These are phyloP conservation scores for Amiota minor DNA, from an alignment of 2,888 invertebrate genomes.

Conservation along the genomic window DNA sequence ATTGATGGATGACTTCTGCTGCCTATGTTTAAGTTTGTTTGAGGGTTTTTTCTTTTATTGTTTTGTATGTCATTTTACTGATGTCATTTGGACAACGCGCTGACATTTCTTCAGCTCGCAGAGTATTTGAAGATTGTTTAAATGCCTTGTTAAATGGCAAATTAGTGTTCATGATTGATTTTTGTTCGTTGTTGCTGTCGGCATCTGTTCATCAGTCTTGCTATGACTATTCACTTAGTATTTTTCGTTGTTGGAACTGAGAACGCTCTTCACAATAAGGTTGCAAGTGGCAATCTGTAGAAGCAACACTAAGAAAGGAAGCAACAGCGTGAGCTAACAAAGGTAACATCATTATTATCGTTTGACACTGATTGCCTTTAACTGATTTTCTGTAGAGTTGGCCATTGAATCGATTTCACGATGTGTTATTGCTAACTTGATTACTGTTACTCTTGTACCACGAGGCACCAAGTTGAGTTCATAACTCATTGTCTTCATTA, in stretches of 20 bases:
- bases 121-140: constrained; percentile 72
- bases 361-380: constrained; percentile 35
- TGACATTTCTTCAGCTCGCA: constrained; percentile 60
- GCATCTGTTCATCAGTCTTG: constrained; percentile 14
- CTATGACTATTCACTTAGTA: constrained; percentile 17
- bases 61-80: constrained; percentile 44
- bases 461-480: constrained; percentile 46
- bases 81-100: constrained; percentile 42
- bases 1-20: constrained; percentile 59
- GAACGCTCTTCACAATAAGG: constrained; percentile 57
- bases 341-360: constrained; percentile 27
- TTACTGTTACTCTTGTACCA: background rate
- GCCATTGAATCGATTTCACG: constrained; percentile 18
- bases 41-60: background rate
- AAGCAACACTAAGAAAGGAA: background rate
- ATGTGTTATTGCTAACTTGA: constrained; percentile 30
- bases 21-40: background rate
- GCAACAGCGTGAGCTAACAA: background rate
- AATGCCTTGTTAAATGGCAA: constrained; percentile 73
- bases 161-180: constrained; percentile 72
- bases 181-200: constrained; percentile 33
- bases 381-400: constrained; percentile 37
- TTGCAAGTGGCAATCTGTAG: constrained; percentile 53
- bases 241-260: constrained; percentile 31
- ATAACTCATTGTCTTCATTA: constrained; percentile 68